Percentiles rank a stretch among this genome's conserved stretches.
These are phyloP conservation scores for Nannobrachium achirus DNA, from an alignment of 2,113 vertebrate species.

Conservation along the genomic window DNA sequence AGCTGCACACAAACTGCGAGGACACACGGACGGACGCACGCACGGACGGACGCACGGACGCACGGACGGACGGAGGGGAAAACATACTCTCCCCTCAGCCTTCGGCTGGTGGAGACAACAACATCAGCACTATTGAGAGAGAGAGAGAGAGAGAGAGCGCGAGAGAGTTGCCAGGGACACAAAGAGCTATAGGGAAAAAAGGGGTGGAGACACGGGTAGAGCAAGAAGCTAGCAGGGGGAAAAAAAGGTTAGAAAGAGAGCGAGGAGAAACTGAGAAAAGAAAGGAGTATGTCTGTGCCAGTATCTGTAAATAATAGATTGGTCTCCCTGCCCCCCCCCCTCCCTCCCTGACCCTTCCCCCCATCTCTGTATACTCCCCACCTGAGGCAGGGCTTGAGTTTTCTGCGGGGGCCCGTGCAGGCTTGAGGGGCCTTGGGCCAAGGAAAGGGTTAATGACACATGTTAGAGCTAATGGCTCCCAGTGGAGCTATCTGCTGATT, in stretches of 20 bases:
- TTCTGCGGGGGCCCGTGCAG: slow-evolving; percentile 19
- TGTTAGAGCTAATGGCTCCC: slow-evolving; percentile 84
- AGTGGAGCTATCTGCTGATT: slow-evolving; percentile 87
- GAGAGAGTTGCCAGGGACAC: slow-evolving; percentile 8
- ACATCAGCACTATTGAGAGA: neutral
- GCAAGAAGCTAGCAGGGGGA: neutral
- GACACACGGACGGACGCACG: no score
- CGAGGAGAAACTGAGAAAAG: slow-evolving; percentile 12
- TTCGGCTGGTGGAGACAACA: no score
- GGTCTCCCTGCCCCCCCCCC: slow-evolving; percentile 2
- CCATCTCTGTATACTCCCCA: slow-evolving; percentile 20
- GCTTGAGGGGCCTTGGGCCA: slow-evolving; percentile 57
- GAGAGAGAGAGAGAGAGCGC: neutral
- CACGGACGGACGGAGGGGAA: no score
- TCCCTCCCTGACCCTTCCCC: neutral
- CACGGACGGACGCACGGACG: no score
- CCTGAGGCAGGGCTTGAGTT: slow-evolving; percentile 40
- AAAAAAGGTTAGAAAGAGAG: slow-evolving; percentile 4
- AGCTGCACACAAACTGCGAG: no score
- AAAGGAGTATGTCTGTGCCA: slow-evolving; percentile 10
- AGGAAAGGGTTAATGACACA: slow-evolving; percentile 86
- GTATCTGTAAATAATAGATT: slow-evolving; percentile 21
- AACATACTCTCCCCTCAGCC: no score
- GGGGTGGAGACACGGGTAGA: neutral
- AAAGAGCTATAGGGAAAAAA: slow-evolving; percentile 15